A percentile compares a stretch with the other conserved stretches of the same genome.
phyloP scores from a whole-genome alignment of 2,888 invertebrate genomes.

The Drosophila atroscutellata region DNA sequence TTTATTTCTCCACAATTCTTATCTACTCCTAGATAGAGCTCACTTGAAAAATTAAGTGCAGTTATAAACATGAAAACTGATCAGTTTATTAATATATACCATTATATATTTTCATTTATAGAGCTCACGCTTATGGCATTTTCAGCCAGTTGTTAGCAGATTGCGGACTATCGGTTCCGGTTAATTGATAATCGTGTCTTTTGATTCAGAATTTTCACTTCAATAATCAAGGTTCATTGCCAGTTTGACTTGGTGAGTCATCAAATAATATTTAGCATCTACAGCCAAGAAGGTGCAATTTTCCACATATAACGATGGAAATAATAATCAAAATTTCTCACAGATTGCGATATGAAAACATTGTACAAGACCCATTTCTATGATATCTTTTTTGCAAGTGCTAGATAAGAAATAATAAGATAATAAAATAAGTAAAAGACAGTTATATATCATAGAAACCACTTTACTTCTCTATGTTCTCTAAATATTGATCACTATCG shows the following conservation, averaged over 20 bases:
- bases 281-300: constrained; percentile 89
- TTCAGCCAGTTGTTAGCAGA: constrained; percentile 16
- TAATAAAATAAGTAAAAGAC: background rate
- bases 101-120: constrained; percentile 1
- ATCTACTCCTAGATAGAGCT: constrained; percentile 4
- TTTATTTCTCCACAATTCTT: constrained; percentile 7
- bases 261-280: constrained; percentile 86
- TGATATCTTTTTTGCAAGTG: background rate
- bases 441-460: background rate
- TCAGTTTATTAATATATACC: constrained; percentile 1
- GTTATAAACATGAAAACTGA: constrained; percentile 3
- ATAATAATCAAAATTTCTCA: constrained; percentile 91
- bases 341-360: constrained; percentile 83
- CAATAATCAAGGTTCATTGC: too few relatives aligned
- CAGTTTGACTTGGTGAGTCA: constrained; percentile 34
- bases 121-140: constrained; percentile 16
- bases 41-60: background rate
- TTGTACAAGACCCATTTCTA: too few relatives aligned
- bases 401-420: background rate
- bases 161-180: constrained; percentile 30
- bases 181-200: constrained; percentile 12
- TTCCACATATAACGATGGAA: constrained; percentile 88
- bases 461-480: background rate
- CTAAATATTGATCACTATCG: background rate
- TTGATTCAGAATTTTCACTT: background rate